Conservation (phyloP, 2,113 vertebrate species). For the Petroica traversi region DNA sequence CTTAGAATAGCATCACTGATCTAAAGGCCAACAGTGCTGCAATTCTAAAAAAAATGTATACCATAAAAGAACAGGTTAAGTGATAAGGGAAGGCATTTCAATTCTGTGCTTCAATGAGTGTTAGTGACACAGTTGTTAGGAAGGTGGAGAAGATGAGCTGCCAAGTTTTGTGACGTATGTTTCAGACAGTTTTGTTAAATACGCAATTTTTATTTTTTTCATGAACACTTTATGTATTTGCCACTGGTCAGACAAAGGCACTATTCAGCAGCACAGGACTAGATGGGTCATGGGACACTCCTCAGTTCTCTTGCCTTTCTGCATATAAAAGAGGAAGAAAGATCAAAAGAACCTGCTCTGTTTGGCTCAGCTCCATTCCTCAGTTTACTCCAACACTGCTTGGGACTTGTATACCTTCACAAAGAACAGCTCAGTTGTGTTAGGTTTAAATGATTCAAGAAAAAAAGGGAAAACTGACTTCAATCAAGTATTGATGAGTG, state of each 20-base stretch:
- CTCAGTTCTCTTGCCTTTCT: background rate
- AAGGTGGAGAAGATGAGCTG: conserved; percentile 16
- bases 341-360: background rate
- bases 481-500: background rate
- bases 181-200: background rate
- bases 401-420: background rate
- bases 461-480: background rate
- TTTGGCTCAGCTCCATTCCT: background rate
- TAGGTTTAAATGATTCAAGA: background rate
- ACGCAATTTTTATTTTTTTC: background rate
- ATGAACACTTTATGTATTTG: background rate
- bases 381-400: background rate
- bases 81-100: conserved; percentile 44
- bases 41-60: background rate
- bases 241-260: background rate
- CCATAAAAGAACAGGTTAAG: conserved; percentile 45
- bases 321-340: background rate
- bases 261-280: background rate
- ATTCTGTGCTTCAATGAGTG: conserved; percentile 30
- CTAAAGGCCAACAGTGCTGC: background rate
- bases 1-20: conserved; percentile 36
- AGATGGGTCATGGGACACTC: background rate
- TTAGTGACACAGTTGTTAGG: conserved; percentile 23
- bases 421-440: background rate
- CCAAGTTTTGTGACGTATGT: conserved; percentile 30